Base-by-base conservation (phyloP, 2,888 invertebrate genomes). In the Ischnura elegans region DNA sequence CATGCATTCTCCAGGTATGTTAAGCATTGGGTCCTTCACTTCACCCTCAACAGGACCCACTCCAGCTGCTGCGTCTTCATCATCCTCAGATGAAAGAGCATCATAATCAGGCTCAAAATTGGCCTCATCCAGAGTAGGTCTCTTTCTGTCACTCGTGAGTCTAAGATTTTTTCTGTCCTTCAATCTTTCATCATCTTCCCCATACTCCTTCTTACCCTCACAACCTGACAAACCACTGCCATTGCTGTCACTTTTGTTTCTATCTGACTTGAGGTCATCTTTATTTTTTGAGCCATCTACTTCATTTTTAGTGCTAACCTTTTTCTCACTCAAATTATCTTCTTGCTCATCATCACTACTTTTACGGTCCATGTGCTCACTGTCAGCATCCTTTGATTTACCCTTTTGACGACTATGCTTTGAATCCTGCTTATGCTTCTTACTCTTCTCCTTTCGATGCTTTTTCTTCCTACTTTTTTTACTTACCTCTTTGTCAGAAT, bases 71-170 rank as follows among this genome's bases (percentile, higher is more conserved):
- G 94, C 95, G 61, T 95, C 95, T 61, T 97, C 97, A 25, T 96
- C 97, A 94, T 97, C 97, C 2, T 96, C 97, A 96, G 94, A 97
- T 36, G 96, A 95, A 93, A 96, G 96, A 95, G 97, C 97, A 94
- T 98, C 98, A 95, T 98, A 98, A 95, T 98, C 98, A 0, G 98
- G 98, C 95, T 97, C 98, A 95, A 98, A 98, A 95, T 96, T 97
- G 0, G 97, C 97, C 96, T 98, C 98, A 95, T 98, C 98, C 85
- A 98, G 96, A 10, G 97, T 97, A 16, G 97, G 97, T 95, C 97
- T 97, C 95, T 98, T 97, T 94, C 97, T 96, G 95, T 97, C 97
- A 94, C 95, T 95, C 43, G 95, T 94, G 5, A 94, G 86, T 29
- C 95, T 94, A 6, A 95, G 94, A 51, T 94, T 94, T 51, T 94